Evolutionary conservation across 2,797 vertebrate genomes (phyloP).

Genomic region (Rhinatrema bivittatum): DNA sequence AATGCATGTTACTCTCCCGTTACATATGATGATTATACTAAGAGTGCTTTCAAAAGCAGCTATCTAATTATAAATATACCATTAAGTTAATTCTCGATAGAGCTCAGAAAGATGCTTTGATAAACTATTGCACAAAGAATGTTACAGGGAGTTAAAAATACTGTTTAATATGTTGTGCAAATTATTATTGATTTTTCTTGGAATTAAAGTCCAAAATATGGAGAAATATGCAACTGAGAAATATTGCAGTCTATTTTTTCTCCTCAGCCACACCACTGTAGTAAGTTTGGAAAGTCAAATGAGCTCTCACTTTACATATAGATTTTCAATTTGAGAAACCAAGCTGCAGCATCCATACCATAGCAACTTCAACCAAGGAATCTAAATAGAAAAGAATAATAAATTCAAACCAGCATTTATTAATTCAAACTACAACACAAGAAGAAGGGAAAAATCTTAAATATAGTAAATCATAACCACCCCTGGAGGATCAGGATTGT

Average conservation of each 20-base stretch:
- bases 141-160: slow-evolving; percentile 13
- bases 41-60: slow-evolving; percentile 9
- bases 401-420: no score
- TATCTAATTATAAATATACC: slow-evolving; percentile 28
- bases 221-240: background rate
- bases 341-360: no score
- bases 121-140: slow-evolving; percentile 18
- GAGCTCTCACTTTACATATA: background rate
- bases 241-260: background rate
- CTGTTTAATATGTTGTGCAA: slow-evolving; percentile 4
- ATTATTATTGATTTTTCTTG: slow-evolving; percentile 12
- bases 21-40: background rate
- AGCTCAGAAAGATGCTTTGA: slow-evolving; percentile 16
- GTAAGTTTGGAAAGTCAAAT: no score
- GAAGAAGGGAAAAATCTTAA: no score
- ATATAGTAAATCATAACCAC: no score
- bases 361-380: no score
- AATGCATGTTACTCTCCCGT: background rate
- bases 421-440: no score
- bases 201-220: background rate
- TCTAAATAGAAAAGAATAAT: no score
- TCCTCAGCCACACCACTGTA: no score
- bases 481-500: no score
- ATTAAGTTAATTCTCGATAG: slow-evolving; percentile 5
- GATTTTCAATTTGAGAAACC: no score